These are phyloP conservation scores for Sternotherus odoratus DNA, from an alignment of 2,797 vertebrate genomes.

Conservation along the genomic window DNA sequence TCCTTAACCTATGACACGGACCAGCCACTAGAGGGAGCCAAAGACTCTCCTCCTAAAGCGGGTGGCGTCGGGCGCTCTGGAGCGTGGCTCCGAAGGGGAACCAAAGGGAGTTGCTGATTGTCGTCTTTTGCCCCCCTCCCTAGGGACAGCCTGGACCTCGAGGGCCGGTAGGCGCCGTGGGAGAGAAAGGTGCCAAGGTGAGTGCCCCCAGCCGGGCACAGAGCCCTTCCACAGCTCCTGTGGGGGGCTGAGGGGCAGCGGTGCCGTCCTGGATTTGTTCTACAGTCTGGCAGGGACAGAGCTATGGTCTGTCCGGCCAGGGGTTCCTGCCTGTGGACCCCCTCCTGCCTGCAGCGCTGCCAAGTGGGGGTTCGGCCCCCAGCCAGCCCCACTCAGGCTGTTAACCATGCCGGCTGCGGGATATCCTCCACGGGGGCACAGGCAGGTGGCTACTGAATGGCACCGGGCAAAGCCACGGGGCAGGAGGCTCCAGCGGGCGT, in stretches of 20 bases:
- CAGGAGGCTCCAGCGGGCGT: neutral
- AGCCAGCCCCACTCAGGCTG: neutral
- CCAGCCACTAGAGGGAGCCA: neutral
- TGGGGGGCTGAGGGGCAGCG: neutral
- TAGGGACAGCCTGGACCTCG: slow-evolving; percentile 89
- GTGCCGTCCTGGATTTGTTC: neutral
- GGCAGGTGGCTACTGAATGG: neutral
- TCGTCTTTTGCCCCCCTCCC: neutral
- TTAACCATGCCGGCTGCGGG: neutral
- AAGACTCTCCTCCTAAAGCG: neutral
- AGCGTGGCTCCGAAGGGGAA: rapidly evolving
- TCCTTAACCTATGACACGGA: neutral
- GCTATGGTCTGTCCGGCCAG: too few relatives aligned
- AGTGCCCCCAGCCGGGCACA: neutral
- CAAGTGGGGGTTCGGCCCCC: neutral
- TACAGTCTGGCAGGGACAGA: neutral
- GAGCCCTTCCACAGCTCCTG: neutral
- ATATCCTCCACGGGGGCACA: neutral
- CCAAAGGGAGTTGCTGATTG: neutral
- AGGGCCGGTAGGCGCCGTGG: slow-evolving; percentile 84
- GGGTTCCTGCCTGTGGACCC: neutral
- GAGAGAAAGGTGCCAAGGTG: slow-evolving; percentile 91
- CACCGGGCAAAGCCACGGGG: neutral
- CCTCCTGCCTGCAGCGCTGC: neutral
- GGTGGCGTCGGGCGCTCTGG: neutral